A percentile compares a stretch with the other conserved stretches of the same genome.
These are phyloP conservation scores for Porites lobata DNA, from an alignment of 92 coral and sea anemone species.

Conservation along the genomic window DNA sequence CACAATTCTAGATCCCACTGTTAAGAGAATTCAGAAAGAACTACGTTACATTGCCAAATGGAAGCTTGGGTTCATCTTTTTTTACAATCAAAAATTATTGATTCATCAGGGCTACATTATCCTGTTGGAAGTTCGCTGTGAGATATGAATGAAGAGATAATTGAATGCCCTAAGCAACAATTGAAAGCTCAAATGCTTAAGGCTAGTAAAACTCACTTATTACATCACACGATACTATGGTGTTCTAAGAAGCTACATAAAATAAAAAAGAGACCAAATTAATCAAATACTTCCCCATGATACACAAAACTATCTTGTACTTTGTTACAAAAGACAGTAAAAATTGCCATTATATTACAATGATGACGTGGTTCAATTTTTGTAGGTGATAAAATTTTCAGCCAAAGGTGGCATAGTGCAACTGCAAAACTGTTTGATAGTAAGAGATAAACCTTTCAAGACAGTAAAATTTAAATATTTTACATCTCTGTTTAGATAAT, in stretches of 20 bases:
- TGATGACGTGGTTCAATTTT: slow-evolving; percentile 5
- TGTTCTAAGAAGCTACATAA: neutral
- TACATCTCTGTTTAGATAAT: neutral
- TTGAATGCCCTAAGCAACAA: no score
- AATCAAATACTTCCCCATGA: slow-evolving; percentile 7
- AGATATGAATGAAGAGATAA: neutral
- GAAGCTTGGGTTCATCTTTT: no score
- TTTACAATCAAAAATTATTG: neutral
- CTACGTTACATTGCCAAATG: no score
- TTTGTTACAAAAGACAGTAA: slow-evolving; percentile 46
- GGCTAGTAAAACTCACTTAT: neutral
- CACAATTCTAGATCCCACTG: neutral
- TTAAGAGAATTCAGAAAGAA: no score
- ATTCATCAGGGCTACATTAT: neutral
- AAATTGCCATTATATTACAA: slow-evolving; percentile 19
- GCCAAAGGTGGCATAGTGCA: neutral
- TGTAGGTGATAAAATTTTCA: neutral
- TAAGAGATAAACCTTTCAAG: neutral
- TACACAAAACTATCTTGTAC: slow-evolving; percentile 37
- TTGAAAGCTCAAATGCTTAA: no score
- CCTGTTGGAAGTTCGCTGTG: neutral
- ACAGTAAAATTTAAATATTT: neutral
- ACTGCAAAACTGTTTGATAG: neutral
- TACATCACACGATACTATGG: neutral
- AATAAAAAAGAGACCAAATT: neutral